Evolutionary conservation across 2,888 invertebrate genomes (phyloP).

Genomic region (Gordius sp.): DNA sequence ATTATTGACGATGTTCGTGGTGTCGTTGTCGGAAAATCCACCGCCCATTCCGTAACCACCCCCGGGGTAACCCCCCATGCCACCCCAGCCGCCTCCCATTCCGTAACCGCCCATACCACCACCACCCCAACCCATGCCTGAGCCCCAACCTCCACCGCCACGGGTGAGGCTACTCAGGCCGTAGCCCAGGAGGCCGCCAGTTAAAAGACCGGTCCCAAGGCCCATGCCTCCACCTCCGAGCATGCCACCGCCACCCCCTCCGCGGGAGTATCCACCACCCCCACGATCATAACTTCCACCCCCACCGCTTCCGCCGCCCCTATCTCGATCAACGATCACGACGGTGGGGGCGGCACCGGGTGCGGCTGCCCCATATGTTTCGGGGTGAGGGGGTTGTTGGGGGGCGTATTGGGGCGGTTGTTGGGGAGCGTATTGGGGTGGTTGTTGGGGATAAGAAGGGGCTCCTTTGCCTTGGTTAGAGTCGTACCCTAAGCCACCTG

Average conservation of each 20-base stretch:
- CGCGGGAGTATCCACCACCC: not conserved
- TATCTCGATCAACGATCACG: constrained; percentile 17
- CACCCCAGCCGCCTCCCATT: constrained; percentile 16
- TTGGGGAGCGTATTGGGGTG: too few relatives aligned
- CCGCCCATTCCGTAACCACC: constrained; percentile 16
- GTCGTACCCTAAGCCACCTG: too few relatives aligned
- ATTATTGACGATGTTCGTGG: constrained; percentile 15
- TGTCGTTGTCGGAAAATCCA: constrained; percentile 16
- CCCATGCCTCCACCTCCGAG: constrained; percentile 11
- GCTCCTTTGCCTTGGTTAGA: too few relatives aligned
- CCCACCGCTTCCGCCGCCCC: constrained; percentile 12
- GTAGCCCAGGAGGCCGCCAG: not conserved
- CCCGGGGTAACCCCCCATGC: not conserved
- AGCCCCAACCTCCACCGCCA: constrained; percentile 14
- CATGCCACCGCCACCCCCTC: not conserved
- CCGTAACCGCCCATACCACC: not conserved
- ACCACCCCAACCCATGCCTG: constrained; percentile 13
- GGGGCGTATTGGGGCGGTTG: too few relatives aligned
- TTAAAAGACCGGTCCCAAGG: constrained; percentile 8
- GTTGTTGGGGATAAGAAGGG: too few relatives aligned
- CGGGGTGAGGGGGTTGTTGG: constrained; percentile 3
- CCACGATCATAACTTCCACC: not conserved
- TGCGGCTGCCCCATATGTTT: constrained; percentile 1
- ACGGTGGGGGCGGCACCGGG: not conserved
- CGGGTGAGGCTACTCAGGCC: constrained; percentile 6